Conservation (phyloP, 2,888 invertebrate species). For the Glomeris marginata region DNA sequence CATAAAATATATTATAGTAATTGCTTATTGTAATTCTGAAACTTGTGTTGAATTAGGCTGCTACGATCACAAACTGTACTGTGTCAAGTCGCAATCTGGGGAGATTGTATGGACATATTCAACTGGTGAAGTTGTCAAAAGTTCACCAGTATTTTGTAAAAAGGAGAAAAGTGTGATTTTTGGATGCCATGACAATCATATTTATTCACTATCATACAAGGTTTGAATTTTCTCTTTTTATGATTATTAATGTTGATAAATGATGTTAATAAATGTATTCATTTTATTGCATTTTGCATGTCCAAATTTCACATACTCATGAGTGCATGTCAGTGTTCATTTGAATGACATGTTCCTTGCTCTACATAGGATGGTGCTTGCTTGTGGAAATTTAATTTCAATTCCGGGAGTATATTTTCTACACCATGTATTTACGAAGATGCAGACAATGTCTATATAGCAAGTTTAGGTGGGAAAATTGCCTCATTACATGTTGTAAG, state of each 20-base stretch:
- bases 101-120: constrained; percentile 44
- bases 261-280: too few species aligned
- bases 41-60: constrained; percentile 35
- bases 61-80: constrained; percentile 57
- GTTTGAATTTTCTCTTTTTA: constrained; percentile 22
- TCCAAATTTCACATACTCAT: neutral
- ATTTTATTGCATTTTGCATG: constrained; percentile 1
- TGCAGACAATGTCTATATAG: constrained; percentile 32
- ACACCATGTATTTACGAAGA: constrained; percentile 28
- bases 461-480: constrained; percentile 44
- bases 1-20: constrained; percentile 4
- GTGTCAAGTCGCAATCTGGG: constrained; percentile 41
- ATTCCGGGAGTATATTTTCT: constrained; percentile 37
- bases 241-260: too few species aligned
- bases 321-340: too few species aligned
- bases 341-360: too few species aligned
- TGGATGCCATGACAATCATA: constrained; percentile 53
- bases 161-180: constrained; percentile 40
- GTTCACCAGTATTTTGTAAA: constrained; percentile 38
- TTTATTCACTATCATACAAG: constrained; percentile 40
- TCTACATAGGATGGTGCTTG: constrained; percentile 17
- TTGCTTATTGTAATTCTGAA: neutral
- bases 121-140: constrained; percentile 49
- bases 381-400: constrained; percentile 29
- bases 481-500: constrained; percentile 35